Base-by-base conservation (phyloP, 2,888 invertebrate species). In the Acrobasis suavella region DNA sequence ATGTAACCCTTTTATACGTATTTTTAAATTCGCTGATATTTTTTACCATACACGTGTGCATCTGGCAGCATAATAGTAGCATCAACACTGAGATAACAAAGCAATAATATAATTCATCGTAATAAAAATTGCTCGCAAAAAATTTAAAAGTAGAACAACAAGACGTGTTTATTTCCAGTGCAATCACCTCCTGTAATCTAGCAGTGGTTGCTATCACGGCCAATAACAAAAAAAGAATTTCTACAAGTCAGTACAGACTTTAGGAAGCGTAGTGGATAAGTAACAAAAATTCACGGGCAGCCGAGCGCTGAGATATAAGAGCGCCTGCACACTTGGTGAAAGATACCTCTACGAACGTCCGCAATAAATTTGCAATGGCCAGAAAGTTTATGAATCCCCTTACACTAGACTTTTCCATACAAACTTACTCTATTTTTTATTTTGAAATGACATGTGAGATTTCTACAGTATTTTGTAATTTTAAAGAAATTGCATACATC, bases 1-100 rank as follows among this genome's bases (percentile, higher is more conserved):
- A 64, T 68, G 59, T 69, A 81, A 86, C 84, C 85, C 84, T 83
- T 86, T 81, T 71, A 63, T 64, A 65, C 62, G 64, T 46, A 60
- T 37, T 32, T 49, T 14, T 51, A 63, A 55, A 66, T 62, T 58
- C 55, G 22, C 46, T 52, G 3, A n/a, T 58, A 15, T 42, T 64
- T 61, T 63, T 67, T 65, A 63, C 38, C 62, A 69, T 64, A 58
- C 64, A 55, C 50, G 60, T 69, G 64, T 16, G 37, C 38, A 56
- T 56, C 42, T 46, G 17, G 42, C 22, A 22, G 2, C 16, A 42
- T n/a, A 46, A 56, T 17, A 17, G 17, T 32, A 54, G 38, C 12
- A 38, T 1, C 37, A 54, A 54, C 38, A 16, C 5, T 51, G 9
- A 51, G 22, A 51, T 22, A 51, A 22, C 22, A 22, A 22, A 12